A percentile compares a stretch with the other conserved stretches of the same genome.
These are phyloP conservation scores for Heterodera filipjevi DNA, from an alignment of 2,888 invertebrate genomes.

Conservation along the genomic window DNA sequence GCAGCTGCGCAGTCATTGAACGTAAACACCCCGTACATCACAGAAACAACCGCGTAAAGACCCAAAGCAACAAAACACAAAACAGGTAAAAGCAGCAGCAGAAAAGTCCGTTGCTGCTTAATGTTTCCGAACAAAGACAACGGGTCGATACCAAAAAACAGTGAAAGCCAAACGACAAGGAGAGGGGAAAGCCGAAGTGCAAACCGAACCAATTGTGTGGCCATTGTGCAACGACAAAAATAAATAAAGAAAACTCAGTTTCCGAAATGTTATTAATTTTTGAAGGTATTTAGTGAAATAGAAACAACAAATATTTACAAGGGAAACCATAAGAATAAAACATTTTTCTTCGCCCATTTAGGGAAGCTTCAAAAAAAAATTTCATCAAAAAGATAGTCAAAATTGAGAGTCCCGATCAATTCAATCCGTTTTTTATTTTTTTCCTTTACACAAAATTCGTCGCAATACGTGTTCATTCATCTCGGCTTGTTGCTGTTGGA, in stretches of 20 bases:
- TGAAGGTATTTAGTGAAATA: no score
- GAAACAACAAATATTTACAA: background rate
- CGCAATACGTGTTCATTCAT: conserved; percentile 3
- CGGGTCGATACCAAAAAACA: background rate
- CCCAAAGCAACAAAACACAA: conserved; percentile 14
- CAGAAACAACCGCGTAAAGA: conserved; percentile 18
- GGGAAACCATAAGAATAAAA: no score
- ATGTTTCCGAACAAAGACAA: background rate
- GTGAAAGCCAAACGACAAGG: conserved; percentile 1
- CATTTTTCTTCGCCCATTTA: conserved; percentile 11
- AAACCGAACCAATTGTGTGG: conserved; percentile 25
- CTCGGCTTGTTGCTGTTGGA: conserved; percentile 27
- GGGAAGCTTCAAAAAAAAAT: background rate
- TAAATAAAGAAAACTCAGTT: no score
- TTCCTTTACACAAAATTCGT: background rate
- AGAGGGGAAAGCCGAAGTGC: conserved; percentile 1
- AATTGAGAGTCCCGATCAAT: no score
- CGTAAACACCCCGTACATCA: conserved; percentile 24
- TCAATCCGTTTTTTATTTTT: background rate
- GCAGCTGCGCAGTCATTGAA: conserved; percentile 25
- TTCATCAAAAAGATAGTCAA: background rate
- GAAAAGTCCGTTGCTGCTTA: conserved; percentile 1
- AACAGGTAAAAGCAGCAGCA: conserved; percentile 16
- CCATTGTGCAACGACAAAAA: conserved; percentile 5
- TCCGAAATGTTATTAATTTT: no score